phyloP scores from a whole-genome alignment of 2,797 vertebrate genomes.

The Sandelia bainsii region DNA sequence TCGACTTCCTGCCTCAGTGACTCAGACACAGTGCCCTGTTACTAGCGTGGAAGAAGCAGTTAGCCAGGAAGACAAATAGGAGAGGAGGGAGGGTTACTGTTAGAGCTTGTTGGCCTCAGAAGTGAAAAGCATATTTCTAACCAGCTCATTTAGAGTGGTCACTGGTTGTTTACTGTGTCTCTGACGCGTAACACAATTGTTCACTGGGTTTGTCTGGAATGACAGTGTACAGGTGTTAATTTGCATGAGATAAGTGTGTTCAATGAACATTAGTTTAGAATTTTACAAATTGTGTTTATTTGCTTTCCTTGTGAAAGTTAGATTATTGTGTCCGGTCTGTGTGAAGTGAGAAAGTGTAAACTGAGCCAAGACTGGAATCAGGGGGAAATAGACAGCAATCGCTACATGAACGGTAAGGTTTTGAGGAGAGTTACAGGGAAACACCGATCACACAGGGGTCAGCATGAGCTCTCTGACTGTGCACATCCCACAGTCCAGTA shows the following conservation, averaged over 20 bases:
- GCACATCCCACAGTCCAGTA: too few relatives aligned
- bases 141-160: background rate
- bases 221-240: background rate
- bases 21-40: slow-evolving; percentile 34
- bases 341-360: too few relatives aligned
- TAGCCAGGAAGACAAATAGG: slow-evolving; percentile 47
- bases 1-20: slow-evolving; percentile 41
- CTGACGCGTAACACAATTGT: background rate
- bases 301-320: too few relatives aligned
- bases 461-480: too few relatives aligned
- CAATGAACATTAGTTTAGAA: too few relatives aligned
- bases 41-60: slow-evolving; percentile 27
- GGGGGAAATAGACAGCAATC: too few relatives aligned
- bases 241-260: background rate
- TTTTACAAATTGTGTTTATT: too few relatives aligned
- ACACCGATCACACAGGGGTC: too few relatives aligned
- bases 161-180: background rate
- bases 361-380: too few relatives aligned
- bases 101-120: slow-evolving; percentile 45
- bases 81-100: slow-evolving; percentile 19
- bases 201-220: background rate
- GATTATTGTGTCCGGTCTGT: too few relatives aligned
- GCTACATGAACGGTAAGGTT: too few relatives aligned
- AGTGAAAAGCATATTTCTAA: slow-evolving; percentile 11
- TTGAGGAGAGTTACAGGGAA: too few relatives aligned